Percentiles rank a stretch among this genome's conserved stretches.
Conservation (phyloP, 2,797 vertebrate genomes). For the Sebastes vulpes region DNA sequence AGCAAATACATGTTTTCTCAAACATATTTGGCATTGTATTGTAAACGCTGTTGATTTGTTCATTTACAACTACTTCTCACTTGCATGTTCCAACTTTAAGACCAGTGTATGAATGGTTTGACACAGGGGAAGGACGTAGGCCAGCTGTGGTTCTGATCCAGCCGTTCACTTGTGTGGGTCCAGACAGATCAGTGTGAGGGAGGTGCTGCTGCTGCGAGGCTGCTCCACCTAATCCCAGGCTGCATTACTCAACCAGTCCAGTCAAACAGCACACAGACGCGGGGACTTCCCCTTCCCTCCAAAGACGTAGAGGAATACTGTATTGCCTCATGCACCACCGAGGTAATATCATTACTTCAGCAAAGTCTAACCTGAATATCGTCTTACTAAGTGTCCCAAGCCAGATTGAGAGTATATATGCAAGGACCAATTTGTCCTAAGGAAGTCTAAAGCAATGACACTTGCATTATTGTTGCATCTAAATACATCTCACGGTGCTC, state of each 20-base stretch:
- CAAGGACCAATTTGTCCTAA: constrained; percentile 47
- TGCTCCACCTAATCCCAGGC: constrained; percentile 88
- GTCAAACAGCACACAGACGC: constrained; percentile 76
- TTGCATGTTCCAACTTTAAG: constrained; percentile 25
- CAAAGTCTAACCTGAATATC: constrained; percentile 67
- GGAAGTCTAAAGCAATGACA: constrained; percentile 27
- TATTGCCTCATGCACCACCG: constrained; percentile 81
- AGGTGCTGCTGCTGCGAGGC: constrained; percentile 81
- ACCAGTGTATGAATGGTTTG: constrained; percentile 32
- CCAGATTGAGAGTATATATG: constrained; percentile 30
- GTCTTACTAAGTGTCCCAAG: constrained; percentile 46
- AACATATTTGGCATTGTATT: constrained; percentile 1
- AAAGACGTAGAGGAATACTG: constrained; percentile 80
- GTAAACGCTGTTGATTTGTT: constrained; percentile 20
- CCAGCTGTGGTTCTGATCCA: constrained; percentile 80
- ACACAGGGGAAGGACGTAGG: constrained; percentile 48
- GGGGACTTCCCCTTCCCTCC: constrained; percentile 86
- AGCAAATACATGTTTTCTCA: background rate
- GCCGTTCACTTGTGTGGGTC: constrained; percentile 72
- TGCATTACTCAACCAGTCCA: constrained; percentile 84
- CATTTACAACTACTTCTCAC: constrained; percentile 5
- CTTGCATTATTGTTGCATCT: constrained; percentile 39
- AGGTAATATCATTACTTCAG: constrained; percentile 86
- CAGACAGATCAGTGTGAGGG: constrained; percentile 79
- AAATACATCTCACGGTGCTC: constrained; percentile 28